phyloP scores from a whole-genome alignment of 2,888 invertebrate species.

The Apocheima hispidaria region DNA sequence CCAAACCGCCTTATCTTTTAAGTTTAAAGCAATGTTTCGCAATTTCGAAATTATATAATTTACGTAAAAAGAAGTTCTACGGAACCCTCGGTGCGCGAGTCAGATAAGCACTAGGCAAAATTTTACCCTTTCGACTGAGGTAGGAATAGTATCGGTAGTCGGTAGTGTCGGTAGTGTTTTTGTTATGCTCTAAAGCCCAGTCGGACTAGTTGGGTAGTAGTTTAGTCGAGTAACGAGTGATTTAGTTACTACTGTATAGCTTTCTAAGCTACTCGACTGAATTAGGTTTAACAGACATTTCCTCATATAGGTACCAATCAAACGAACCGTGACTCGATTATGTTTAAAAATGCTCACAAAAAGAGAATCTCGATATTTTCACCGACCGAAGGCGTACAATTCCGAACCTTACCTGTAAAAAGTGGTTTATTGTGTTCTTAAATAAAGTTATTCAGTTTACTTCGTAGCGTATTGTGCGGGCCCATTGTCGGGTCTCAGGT shows the following conservation, averaged over 20 bases:
- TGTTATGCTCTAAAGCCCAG: slow-evolving; percentile 2
- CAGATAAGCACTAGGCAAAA: too few relatives aligned
- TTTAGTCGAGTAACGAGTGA: too few relatives aligned
- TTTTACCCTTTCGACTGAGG: background rate
- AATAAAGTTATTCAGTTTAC: slow-evolving; percentile 84
- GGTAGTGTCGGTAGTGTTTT: slow-evolving; percentile 1
- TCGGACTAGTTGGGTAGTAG: too few relatives aligned
- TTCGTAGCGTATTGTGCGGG: slow-evolving; percentile 71
- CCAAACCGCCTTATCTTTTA: too few relatives aligned
- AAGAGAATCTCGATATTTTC: slow-evolving; percentile 57
- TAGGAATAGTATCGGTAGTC: background rate
- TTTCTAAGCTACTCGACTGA: too few relatives aligned
- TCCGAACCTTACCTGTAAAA: slow-evolving; percentile 75
- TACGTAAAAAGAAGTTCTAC: too few relatives aligned
- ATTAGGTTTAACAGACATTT: too few relatives aligned
- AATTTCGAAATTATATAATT: too few relatives aligned
- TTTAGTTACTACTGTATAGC: too few relatives aligned
- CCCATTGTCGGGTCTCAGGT: slow-evolving; percentile 76
- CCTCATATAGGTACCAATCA: slow-evolving; percentile 35
- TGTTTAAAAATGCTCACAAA: slow-evolving; percentile 34
- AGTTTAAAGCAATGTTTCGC: too few relatives aligned
- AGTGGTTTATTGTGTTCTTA: slow-evolving; percentile 84
- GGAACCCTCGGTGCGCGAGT: too few relatives aligned
- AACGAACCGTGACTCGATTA: slow-evolving; percentile 34
- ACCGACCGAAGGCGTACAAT: slow-evolving; percentile 65